Evolutionary conservation across 2,888 invertebrate species (phyloP), one percentile per base, ranked within the genome.

Genomic region (Thymelicus sylvestris): DNA sequence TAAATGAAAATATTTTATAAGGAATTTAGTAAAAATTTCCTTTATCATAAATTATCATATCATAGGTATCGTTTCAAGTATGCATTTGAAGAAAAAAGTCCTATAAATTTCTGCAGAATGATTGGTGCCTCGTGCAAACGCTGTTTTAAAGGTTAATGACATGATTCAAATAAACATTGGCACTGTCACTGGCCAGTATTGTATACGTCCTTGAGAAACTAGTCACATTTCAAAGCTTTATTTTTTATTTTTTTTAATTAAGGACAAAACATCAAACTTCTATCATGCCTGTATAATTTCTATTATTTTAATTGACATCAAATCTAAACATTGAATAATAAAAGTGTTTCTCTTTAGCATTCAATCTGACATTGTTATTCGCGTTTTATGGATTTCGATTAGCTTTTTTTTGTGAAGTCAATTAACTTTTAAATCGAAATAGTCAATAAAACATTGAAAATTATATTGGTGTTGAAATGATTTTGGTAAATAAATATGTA

Each of bases 61-160:
- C 19, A 19, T 19, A 19, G 19, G 19, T 12, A 44, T 44, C 1
- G 12, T 44, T 44, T 4, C n/a, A n/a, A n/a, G 12, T 0, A 44
- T 44, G 12, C 8, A 44, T 44, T 44, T 12, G 12, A 55, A 57
- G 31, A 57, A 60, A 31, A n/a, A 7, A 47, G 19, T 66, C 66
- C 57, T 31, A 39, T 38, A 24, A 15, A 6, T 15, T 41, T 24
- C 1, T 31, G 3, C 19, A 52, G 13, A 61, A 44, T 31, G 44
- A 8, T 68, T 63, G 57, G 38, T 7, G 13, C 68, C 47, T 64
- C 19, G 47, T 41, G n/a, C 15, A 47, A 63, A 69, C 15, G 13
- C 57, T 57, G 24, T 55, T 41, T 52, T 70, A 70, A 70, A 70
- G 69, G 69, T 65, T 70, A 69, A 69, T 64, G 69, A 69, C 69